Evolutionary conservation across 37 sponge, comb jelly and placozoan genomes (phyloP), one percentile per base, ranked within the genome.

Genomic region (Haliclona indistincta): DNA sequence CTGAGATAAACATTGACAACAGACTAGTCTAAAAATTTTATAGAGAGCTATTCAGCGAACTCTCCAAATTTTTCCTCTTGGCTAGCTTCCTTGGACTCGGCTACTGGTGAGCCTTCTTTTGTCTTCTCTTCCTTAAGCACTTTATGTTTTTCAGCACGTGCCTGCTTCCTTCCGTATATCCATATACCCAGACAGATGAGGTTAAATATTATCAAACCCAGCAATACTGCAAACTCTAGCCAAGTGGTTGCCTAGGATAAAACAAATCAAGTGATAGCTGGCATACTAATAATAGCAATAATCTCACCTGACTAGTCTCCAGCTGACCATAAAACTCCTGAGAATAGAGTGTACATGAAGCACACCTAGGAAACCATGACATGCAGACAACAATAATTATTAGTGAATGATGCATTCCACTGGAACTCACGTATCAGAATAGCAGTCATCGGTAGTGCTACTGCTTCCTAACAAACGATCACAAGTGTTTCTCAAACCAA

Each of bases 171-270:
- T 25, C 60, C 60, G n/a, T 58, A 58, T 8, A 20, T 7, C 6
- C n/a, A 58, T 26, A 58, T 58, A 6, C 11, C 25, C 6, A 58
- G 26, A 58, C 60, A 58, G 22, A 58, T n/a, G 25, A 58, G 6
- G 25, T 58, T 25, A n/a, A 58, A 58, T 20, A 58, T 26, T 25
- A 20, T 11, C 6, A 58, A 25, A 58, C 22, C 60, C 7, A 58
- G 26, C n/a, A 58, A 26, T n/a, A 58, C 28, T 7, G 26, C 60
- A n/a, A 58, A 58, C 7, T 26, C 60, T 25, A 58, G 60, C 60
- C 60, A 58, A 58, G 60, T 26, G 7, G 60, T 58, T 25, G 60
- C 60, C 60, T 58, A 47, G 49, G 49, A 47, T 47, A 13, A 47
- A 47, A 47, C 13, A 13, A 47, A 47, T 47, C 8, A 17, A 47